Percentiles rank a stretch among this genome's conserved stretches.
These are phyloP conservation scores for Monochamus saltuarius DNA, from an alignment of 1,140 invertebrate genomes.

Conservation along the genomic window DNA sequence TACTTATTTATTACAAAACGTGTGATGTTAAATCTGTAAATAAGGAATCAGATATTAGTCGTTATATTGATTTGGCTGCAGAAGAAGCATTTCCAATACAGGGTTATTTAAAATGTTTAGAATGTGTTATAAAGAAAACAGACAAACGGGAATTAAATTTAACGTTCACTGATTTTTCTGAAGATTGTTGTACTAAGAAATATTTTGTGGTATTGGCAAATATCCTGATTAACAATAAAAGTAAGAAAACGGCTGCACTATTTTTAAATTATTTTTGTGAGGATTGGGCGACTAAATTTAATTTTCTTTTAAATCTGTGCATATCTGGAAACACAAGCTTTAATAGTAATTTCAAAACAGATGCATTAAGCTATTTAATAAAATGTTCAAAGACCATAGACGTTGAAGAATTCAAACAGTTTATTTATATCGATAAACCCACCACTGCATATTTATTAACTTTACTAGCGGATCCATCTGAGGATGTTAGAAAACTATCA, in stretches of 20 bases:
- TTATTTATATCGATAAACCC: slow-evolving; percentile 10
- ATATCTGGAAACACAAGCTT: slow-evolving; percentile 15
- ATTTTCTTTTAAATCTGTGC: slow-evolving; percentile 38
- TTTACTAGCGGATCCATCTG: slow-evolving; percentile 51
- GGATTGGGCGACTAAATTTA: slow-evolving; percentile 17
- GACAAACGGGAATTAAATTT: slow-evolving; percentile 17
- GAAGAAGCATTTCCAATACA: slow-evolving; percentile 36
- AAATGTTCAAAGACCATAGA: slow-evolving; percentile 3
- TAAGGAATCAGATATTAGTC: neutral
- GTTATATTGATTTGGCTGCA: slow-evolving; percentile 11
- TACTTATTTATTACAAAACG: slow-evolving; percentile 39
- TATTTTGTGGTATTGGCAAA: slow-evolving; percentile 1
- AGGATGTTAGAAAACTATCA: slow-evolving; percentile 50
- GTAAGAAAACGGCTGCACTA: neutral
- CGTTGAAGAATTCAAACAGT: neutral
- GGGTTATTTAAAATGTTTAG: slow-evolving; percentile 36
- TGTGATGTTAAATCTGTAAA: slow-evolving; percentile 5
- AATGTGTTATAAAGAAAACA: slow-evolving; percentile 34
- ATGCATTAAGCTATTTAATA: slow-evolving; percentile 12
- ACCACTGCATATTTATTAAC: slow-evolving; percentile 51
- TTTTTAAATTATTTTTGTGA: slow-evolving; percentile 17
- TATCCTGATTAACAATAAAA: slow-evolving; percentile 4
- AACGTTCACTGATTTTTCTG: slow-evolving; percentile 22
- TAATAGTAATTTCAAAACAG: slow-evolving; percentile 6
- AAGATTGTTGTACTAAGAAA: neutral